phyloP scores from a whole-genome alignment of 1,140 invertebrate genomes.

The Pseudomyrmex pallidus region DNA sequence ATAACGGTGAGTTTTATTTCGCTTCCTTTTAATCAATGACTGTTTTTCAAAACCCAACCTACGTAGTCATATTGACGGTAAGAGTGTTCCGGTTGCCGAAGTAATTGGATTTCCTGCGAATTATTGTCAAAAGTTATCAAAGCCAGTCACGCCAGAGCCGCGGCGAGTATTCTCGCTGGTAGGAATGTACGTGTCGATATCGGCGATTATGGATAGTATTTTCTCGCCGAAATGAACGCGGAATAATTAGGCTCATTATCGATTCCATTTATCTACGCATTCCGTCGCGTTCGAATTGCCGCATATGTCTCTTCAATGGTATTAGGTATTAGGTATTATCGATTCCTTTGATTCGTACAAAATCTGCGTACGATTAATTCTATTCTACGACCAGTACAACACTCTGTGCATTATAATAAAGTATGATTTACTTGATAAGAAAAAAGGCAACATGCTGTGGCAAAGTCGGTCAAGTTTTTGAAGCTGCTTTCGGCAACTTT shows the following conservation, averaged over 20 bases:
- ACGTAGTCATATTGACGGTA: not conserved
- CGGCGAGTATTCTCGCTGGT: not conserved
- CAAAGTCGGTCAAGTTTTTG: not conserved
- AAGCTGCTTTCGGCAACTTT: not conserved
- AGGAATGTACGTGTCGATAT: slow-evolving; percentile 52
- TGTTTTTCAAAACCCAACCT: not conserved
- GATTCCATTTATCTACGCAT: slow-evolving; percentile 35
- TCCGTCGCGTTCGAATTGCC: not conserved
- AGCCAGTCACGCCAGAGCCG: slow-evolving; percentile 40
- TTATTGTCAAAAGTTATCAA: slow-evolving; percentile 59
- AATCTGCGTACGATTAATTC: slow-evolving; percentile 11
- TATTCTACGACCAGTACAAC: not conserved
- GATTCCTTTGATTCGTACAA: slow-evolving; percentile 7
- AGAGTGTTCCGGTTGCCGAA: not conserved
- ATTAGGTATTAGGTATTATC: slow-evolving; percentile 8
- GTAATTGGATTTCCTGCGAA: slow-evolving; percentile 65
- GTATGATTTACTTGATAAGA: not conserved
- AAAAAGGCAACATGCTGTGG: not conserved
- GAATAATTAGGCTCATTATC: slow-evolving; percentile 61
- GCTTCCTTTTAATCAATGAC: not conserved
- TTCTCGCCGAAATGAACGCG: slow-evolving; percentile 41
- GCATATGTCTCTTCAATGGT: not conserved
- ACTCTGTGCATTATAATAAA: not conserved
- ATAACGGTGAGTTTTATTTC: not conserved
- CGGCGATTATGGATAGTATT: slow-evolving; percentile 41